A percentile compares a stretch with the other conserved stretches of the same genome.
Conservation (phyloP, 2,113 vertebrate species). For the Amblyornis subalaris region DNA sequence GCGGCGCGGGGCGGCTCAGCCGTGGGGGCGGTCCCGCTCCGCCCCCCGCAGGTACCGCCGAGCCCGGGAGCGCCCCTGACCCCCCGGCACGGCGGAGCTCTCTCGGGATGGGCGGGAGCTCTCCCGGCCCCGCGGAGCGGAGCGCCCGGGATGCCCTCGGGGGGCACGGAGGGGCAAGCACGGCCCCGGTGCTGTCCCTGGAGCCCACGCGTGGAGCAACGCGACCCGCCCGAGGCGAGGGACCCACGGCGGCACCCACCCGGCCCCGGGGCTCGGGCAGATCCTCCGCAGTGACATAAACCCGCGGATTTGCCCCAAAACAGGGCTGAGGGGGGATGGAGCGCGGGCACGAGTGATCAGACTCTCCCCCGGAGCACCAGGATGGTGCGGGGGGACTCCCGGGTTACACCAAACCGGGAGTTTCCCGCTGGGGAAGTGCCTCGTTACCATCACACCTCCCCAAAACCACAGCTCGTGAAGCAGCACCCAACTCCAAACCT, state of each 20-base stretch:
- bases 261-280: not conserved
- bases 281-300: rapidly evolving
- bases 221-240: not conserved
- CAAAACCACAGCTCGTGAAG: not conserved
- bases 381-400: not conserved
- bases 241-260: not conserved
- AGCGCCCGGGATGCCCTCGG: too few relatives aligned
- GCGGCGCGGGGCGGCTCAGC: not conserved
- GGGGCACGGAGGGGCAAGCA: too few relatives aligned
- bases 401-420: not conserved
- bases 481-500: not conserved
- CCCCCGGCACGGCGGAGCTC: too few relatives aligned
- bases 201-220: not conserved
- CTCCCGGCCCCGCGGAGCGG: too few relatives aligned
- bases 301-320: rapidly evolving
- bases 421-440: not conserved
- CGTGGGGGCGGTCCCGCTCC: not conserved
- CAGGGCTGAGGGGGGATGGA: not conserved
- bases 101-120: not conserved
- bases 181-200: not conserved
- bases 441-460: not conserved
- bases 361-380: not conserved
- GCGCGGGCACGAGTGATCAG: rapidly evolving
- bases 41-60: not conserved
- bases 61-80: not conserved